Conservation (phyloP, 2,113 vertebrate species). For the Laterallus jamaicensis region DNA sequence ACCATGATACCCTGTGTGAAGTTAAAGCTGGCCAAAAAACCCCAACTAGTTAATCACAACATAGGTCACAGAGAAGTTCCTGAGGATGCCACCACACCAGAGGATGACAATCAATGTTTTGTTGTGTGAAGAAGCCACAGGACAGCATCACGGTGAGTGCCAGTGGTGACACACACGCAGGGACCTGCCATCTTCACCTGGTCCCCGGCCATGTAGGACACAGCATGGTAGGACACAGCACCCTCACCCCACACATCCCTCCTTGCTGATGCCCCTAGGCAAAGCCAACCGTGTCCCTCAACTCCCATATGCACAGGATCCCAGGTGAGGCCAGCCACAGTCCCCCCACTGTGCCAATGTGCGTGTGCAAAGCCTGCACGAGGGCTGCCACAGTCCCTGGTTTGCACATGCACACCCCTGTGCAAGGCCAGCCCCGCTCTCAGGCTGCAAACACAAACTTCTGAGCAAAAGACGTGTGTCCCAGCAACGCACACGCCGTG, state of each 20-base stretch:
- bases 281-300: too few relatives aligned
- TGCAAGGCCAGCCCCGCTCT: not conserved
- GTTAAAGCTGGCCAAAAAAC: not conserved
- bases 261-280: not conserved
- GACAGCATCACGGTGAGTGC: accelerated
- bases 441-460: too few relatives aligned
- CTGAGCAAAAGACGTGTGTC: too few relatives aligned
- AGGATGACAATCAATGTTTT: accelerated
- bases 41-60: not conserved
- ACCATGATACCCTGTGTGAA: accelerated
- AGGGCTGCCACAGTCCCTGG: not conserved
- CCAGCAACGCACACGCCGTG: too few relatives aligned
- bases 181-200: not conserved
- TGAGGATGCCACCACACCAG: accelerated
- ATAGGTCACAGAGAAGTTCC: accelerated
- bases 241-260: accelerated
- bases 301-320: accelerated
- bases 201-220: accelerated
- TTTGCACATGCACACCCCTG: accelerated
- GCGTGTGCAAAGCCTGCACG: accelerated
- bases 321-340: not conserved
- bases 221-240: not conserved
- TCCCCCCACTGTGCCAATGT: too few relatives aligned
- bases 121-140: accelerated
- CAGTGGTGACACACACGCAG: accelerated